Evolutionary conservation across 2,888 invertebrate species (phyloP), one percentile per base, ranked within the genome.

Genomic region (Conops quadrifasciatus): DNA sequence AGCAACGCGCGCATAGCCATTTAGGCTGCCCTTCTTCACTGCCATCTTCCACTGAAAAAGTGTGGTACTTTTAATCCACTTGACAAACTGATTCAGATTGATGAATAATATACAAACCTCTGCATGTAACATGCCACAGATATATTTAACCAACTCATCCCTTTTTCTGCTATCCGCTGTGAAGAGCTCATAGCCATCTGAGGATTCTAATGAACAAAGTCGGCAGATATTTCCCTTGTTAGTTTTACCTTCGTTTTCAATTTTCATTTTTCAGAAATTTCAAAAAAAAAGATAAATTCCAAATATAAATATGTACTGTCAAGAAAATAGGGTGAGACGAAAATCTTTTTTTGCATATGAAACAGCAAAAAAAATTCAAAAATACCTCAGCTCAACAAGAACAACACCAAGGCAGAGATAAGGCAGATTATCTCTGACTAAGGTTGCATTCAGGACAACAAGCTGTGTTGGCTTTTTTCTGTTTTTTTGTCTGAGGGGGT

Each of bases 1-100:
- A 91, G 79, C 94, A 94, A 53, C 92, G 91, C 11, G 92, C 92
- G 80, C 94, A 94, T 77, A 94, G 91, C 24, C 90, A 91, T 67
- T 90, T 88, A 1, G 93, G 87, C 80, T 89, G 89, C 0, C 90
- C 91, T 87, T 93, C 92, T 82, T 92, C 89, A 67, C 87, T 86
- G 36, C 93, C 89, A 36, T 36, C 9, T 7, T 36, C 36, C 36
- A 7, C 36, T 36, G 36, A 36, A 36, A 36, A 36, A 7, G 36
- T 4, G 9, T 7, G 36, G 36, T 36, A 36, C 36, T 36, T 7
- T 36, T 36, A 7, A 9, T 7, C 36, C 9, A 56, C 16, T 16
- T 5, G 1, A 30, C 2, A 51, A 7, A 65, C 47, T 64, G 53
- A 26, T 51, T 36, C 36, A 36, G 5, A 36, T 36, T 16, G 21